Evolutionary conservation across 2,113 vertebrate genomes (phyloP), one percentile per base, ranked within the genome.

Genomic region (Thymallus thymallus): DNA sequence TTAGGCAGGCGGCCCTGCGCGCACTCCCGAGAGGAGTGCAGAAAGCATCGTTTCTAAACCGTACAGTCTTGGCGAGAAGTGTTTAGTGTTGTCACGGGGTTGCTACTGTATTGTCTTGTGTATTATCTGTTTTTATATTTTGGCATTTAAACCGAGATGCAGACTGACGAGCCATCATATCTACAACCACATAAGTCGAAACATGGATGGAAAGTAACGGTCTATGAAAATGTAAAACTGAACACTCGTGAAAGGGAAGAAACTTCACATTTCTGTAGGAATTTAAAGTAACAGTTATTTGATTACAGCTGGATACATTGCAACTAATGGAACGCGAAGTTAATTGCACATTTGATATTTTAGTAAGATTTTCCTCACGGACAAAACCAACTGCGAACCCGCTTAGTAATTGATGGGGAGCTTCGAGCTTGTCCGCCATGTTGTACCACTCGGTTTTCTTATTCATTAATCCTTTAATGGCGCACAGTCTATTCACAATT

Each of bases 371-470:
- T 60, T 60, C 13, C 56, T 9, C 5, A 22, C n/a, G n/a, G 56
- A 22, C 56, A 22, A 9, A 60, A n/a, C n/a, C 56, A n/a, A 51
- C 48, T 51, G 56, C 10, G n/a, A 23, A 55, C 5, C 16, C 51
- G 51, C 4, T 55, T 55, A 55, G 51, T 6, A 20, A n/a, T 90
- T 86, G 90, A 88, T 88, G 82, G 74, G 79, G 32, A 63, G 6
- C 70, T 71, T 13, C 24, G 20, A 2, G 12, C 26, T 29, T 68
- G 65, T 72, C 61, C 77, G 77, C 77, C 77, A 79, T 79, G 77
- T 79, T 79, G 77, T 79, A 72, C 48, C 16, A 18, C 16, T 14
- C 48, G 48, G 35, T 41, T 10, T 9, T 41, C 35, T 23, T 29
- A 1, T 45, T 56, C 60, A 62, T 35, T 32, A 26, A 76, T 63